Conservation (phyloP, 1,140 invertebrate species). For the Hesperophylax magnus region DNA sequence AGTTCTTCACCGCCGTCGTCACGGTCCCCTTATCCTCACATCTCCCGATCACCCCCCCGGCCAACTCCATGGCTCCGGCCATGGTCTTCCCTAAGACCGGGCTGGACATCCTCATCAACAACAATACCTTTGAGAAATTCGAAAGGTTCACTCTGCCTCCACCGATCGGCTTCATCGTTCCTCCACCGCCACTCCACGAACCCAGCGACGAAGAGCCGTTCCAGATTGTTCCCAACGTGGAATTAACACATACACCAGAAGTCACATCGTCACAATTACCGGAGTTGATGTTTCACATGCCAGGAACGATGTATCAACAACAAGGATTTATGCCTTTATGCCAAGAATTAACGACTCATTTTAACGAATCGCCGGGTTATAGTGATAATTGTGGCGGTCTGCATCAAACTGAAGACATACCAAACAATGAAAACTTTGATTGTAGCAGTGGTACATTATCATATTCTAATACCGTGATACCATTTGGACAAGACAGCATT, state of each 20-base stretch:
- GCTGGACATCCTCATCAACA: constrained; percentile 56
- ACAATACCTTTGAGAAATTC: constrained; percentile 49
- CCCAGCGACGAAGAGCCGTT: constrained; percentile 37
- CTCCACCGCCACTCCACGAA: constrained; percentile 11
- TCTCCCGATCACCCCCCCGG: constrained; percentile 25
- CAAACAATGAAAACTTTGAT: constrained; percentile 24
- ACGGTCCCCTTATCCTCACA: constrained; percentile 48
- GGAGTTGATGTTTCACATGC: too few relatives aligned
- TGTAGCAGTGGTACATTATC: background rate
- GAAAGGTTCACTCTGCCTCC: constrained; percentile 47
- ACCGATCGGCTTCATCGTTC: constrained; percentile 54
- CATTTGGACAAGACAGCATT: background rate
- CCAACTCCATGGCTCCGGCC: constrained; percentile 11
- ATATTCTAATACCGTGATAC: background rate
- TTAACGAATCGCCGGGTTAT: too few relatives aligned
- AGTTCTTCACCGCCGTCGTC: constrained; percentile 52
- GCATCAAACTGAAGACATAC: background rate
- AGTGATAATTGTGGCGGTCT: background rate
- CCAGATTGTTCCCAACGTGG: constrained; percentile 53
- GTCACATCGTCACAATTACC: background rate
- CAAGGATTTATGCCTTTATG: too few relatives aligned
- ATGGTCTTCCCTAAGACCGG: constrained; percentile 50
- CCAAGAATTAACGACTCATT: too few relatives aligned
- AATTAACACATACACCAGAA: background rate
- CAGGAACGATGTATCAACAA: too few relatives aligned